Conservation (phyloP, 2,888 invertebrate genomes). For the Andricus curvator region DNA sequence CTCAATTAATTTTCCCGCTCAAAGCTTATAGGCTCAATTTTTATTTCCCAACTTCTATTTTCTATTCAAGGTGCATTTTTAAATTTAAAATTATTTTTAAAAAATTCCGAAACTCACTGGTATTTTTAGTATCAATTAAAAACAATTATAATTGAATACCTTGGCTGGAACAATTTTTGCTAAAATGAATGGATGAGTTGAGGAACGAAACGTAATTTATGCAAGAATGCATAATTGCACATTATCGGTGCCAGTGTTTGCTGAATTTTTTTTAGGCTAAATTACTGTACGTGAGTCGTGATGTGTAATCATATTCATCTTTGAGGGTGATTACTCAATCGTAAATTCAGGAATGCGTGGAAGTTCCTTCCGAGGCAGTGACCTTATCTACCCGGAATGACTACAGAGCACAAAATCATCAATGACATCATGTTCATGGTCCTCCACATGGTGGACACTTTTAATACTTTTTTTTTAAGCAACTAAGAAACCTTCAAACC, state of each 20-base stretch:
- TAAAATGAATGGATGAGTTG: not conserved
- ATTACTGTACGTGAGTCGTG: not conserved
- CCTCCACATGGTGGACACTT: not conserved
- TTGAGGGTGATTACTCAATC: slow-evolving; percentile 12
- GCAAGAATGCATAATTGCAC: not conserved
- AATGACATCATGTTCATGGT: slow-evolving; percentile 21
- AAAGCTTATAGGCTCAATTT: not conserved
- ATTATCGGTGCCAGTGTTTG: slow-evolving; percentile 9
- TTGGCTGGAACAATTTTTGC: not conserved
- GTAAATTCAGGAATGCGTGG: slow-evolving; percentile 26
- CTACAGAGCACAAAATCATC: not conserved
- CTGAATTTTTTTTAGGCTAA: not conserved
- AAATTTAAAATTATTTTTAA: not conserved
- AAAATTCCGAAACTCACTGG: not conserved
- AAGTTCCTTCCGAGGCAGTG: not conserved
- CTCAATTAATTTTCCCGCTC: not conserved
- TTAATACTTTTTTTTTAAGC: not conserved
- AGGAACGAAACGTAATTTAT: not conserved
- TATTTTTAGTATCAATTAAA: not conserved
- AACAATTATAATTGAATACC: too few species aligned
- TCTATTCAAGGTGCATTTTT: not conserved
- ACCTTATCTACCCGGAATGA: not conserved
- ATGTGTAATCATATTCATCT: slow-evolving; percentile 1
- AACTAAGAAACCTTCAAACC: not conserved
- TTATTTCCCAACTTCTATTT: not conserved